These are phyloP conservation scores for Tenthredo amoena DNA, from an alignment of 2,888 invertebrate species.

Conservation along the genomic window DNA sequence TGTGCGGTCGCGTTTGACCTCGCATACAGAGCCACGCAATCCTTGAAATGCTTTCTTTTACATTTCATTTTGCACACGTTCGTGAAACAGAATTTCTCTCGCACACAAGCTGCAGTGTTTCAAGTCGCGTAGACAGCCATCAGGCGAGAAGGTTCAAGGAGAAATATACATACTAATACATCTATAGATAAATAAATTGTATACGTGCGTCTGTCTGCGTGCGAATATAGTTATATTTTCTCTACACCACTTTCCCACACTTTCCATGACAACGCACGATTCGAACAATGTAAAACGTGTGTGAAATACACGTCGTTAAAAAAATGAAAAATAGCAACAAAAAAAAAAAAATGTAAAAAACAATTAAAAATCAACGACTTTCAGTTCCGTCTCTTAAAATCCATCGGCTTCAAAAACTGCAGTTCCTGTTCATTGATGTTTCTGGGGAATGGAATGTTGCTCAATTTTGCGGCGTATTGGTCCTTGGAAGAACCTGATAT, in stretches of 20 bases:
- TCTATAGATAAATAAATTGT: slow-evolving; percentile 56
- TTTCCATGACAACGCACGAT: slow-evolving; percentile 68
- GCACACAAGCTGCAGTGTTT: background rate
- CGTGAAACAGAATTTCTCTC: slow-evolving; percentile 62
- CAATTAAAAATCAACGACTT: background rate
- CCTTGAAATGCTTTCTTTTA: slow-evolving; percentile 60
- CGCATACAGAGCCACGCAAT: slow-evolving; percentile 27
- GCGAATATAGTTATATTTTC: slow-evolving; percentile 67
- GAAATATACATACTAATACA: slow-evolving; percentile 49
- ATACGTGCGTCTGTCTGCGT: slow-evolving; percentile 56
- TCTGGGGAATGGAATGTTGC: background rate
- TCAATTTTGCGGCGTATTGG: background rate
- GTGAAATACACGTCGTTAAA: slow-evolving; percentile 9
- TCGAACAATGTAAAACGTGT: slow-evolving; percentile 16
- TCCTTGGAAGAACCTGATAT: slow-evolving; percentile 24
- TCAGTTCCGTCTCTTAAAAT: background rate
- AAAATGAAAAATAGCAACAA: background rate
- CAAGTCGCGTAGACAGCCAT: slow-evolving; percentile 20
- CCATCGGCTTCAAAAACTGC: background rate
- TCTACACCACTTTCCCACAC: slow-evolving; percentile 76
- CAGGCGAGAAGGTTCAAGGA: slow-evolving; percentile 46
- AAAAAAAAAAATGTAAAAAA: background rate
- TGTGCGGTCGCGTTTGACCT: slow-evolving; percentile 33
- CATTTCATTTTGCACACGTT: slow-evolving; percentile 61
- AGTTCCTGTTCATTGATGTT: background rate